Conservation (phyloP, 2,113 vertebrate species). For the Rhea americana region DNA sequence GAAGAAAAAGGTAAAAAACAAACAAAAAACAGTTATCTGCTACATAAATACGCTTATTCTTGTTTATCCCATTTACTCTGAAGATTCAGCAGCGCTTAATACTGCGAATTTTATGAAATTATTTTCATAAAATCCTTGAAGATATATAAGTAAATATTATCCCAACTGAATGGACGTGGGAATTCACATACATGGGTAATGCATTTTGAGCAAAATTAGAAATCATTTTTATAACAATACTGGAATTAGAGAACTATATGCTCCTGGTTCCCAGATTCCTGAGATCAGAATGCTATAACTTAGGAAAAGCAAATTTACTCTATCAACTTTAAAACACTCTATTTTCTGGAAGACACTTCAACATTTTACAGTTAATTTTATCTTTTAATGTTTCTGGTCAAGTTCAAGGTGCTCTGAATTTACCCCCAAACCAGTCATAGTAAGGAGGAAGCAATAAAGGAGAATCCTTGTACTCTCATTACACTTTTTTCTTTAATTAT, state of each 20-base stretch:
- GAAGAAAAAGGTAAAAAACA: background rate
- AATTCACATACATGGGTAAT: constrained; percentile 47
- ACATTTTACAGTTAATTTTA: constrained; percentile 9
- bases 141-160: background rate
- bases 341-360: constrained; percentile 34
- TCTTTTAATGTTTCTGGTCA: constrained; percentile 14
- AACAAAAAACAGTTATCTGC: constrained; percentile 8
- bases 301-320: background rate
- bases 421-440: constrained; percentile 19
- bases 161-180: constrained; percentile 36
- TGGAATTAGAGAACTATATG: constrained; percentile 59
- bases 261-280: constrained; percentile 59
- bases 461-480: constrained; percentile 28
- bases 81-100: constrained; percentile 51
- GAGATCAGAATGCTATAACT: constrained; percentile 51
- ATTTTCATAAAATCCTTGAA: constrained; percentile 12
- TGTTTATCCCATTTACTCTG: constrained; percentile 30
- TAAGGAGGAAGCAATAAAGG: constrained; percentile 50
- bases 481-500: background rate
- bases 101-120: background rate
- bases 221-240: constrained; percentile 46
- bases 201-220: constrained; percentile 47
- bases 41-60: constrained; percentile 11
- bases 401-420: constrained; percentile 42
- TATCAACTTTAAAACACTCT: constrained; percentile 5